Evolutionary conservation across 2,888 invertebrate species (phyloP).

Genomic region (Cephus spinipes): DNA sequence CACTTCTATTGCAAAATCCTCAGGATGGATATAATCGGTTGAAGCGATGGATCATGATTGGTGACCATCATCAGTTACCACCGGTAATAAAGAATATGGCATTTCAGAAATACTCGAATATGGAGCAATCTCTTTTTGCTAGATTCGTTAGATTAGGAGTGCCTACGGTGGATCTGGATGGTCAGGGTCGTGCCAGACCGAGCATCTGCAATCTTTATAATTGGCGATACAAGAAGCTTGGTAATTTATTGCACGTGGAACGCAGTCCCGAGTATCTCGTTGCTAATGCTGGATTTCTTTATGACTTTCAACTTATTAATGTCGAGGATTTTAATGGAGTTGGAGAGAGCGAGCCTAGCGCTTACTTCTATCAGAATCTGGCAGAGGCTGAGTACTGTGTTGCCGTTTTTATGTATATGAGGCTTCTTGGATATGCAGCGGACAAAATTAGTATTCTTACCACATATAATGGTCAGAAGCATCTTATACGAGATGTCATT

Average conservation of each 20-base stretch:
- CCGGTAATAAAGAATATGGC: constrained; percentile 99
- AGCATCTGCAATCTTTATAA: constrained; percentile 94
- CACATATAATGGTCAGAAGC: constrained; percentile 99
- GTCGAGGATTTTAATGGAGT: constrained; percentile 97
- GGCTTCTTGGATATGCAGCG: constrained; percentile 95
- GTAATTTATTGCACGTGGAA: constrained; percentile 91
- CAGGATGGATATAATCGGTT: constrained; percentile 95
- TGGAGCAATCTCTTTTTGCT: constrained; percentile 99
- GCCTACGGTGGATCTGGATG: constrained; percentile 96
- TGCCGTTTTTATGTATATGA: constrained; percentile 98
- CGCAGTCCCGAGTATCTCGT: constrained; percentile 85
- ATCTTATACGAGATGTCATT: constrained; percentile 95
- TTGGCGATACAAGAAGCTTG: constrained; percentile 97
- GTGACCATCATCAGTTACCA: constrained; percentile 98
- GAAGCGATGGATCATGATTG: constrained; percentile 99
- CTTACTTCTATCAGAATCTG: constrained; percentile 97
- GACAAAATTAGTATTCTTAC: constrained; percentile 97
- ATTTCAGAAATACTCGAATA: constrained; percentile 99
- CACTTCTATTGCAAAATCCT: constrained; percentile 97
- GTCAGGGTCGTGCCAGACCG: constrained; percentile 94
- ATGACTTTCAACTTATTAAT: constrained; percentile 95
- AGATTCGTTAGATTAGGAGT: constrained; percentile 96
- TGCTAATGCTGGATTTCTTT: constrained; percentile 92
- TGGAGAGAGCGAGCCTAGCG: constrained; percentile 97
- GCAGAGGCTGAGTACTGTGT: constrained; percentile 96